Conservation (phyloP, 1,140 invertebrate species). For the Bombus haemorrhoidalis region DNA sequence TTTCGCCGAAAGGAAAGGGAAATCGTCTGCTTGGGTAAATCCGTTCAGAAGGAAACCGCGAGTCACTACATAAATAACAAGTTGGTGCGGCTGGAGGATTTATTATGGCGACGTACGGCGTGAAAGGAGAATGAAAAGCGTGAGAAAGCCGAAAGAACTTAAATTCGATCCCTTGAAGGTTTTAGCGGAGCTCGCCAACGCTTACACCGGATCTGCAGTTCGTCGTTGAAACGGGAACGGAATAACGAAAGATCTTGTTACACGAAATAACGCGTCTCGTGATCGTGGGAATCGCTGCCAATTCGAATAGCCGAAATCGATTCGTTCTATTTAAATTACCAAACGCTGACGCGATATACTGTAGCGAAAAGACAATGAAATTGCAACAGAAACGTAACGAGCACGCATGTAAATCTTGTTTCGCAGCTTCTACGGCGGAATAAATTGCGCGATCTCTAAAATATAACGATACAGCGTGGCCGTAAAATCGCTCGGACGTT, state of each 20-base stretch:
- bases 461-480: neutral
- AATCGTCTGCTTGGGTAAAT: neutral
- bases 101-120: neutral
- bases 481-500: neutral
- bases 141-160: neutral
- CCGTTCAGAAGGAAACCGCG: neutral
- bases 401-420: neutral
- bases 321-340: slow-evolving; percentile 7
- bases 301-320: neutral
- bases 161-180: neutral
- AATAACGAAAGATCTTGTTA: slow-evolving; percentile 8
- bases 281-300: neutral
- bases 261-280: neutral
- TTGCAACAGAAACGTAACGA: neutral
- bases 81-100: neutral
- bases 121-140: neutral
- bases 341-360: neutral
- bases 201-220: neutral
- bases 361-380: neutral
- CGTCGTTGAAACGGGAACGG: neutral
- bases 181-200: neutral
- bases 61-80: neutral
- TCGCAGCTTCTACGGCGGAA: too few relatives aligned
- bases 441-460: neutral
- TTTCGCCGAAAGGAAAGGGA: too few relatives aligned